Evolutionary conservation across 2,888 invertebrate genomes (phyloP).

Genomic region (Melipona bicolor): DNA sequence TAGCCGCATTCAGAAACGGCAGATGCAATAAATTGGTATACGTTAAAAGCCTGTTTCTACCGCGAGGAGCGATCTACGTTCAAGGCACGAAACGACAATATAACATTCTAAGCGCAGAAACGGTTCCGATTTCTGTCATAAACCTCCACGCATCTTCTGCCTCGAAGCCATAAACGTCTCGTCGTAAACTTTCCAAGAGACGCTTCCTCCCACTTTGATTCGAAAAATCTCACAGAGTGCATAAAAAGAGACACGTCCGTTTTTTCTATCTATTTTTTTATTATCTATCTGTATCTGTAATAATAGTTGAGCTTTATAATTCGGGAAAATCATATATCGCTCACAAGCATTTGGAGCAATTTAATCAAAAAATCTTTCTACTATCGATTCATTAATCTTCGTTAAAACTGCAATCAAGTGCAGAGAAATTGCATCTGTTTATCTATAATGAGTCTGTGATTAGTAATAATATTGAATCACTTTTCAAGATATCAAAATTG

Average conservation of each 20-base stretch:
- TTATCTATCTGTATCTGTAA: not conserved
- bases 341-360: too few relatives aligned
- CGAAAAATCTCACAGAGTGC: constrained; percentile 1
- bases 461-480: too few relatives aligned
- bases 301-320: too few relatives aligned
- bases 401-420: not conserved
- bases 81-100: not conserved
- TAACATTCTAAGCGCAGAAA: constrained; percentile 6
- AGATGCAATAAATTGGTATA: not conserved
- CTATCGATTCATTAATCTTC: not conserved
- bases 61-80: not conserved
- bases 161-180: not conserved
- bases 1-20: not conserved
- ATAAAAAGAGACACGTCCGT: not conserved
- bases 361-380: not conserved
- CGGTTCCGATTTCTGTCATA: constrained; percentile 7
- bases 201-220: too few relatives aligned
- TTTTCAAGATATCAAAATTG: not conserved
- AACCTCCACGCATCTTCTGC: not conserved
- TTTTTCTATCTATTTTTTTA: too few relatives aligned
- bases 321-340: too few relatives aligned
- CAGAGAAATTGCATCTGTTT: not conserved
- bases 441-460: too few relatives aligned
- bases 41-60: too few relatives aligned
- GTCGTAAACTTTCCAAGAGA: not conserved